Base-by-base conservation (phyloP, 2,888 invertebrate species). In the Tuberolachnus salignus region DNA sequence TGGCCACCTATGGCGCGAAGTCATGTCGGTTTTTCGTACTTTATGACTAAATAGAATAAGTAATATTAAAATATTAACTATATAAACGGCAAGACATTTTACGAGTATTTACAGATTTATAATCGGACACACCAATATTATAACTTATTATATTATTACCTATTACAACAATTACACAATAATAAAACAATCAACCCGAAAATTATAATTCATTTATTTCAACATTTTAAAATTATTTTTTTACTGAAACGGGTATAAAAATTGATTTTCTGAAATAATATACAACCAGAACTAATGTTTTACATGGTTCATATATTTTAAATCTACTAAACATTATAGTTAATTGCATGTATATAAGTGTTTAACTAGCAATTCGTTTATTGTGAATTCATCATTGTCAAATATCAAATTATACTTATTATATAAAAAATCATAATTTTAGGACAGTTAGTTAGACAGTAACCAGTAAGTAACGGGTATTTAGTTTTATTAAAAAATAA, bases 81-180 rank as follows among this genome's bases (percentile, higher is more conserved):
- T 34, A 34, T 34, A 34, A 34, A 34, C 34, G 34, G 6, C 34
- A 34, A 44, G 26, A 51, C 42, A 26, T 46, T 61, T 72, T 44
- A 72, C 14, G 34, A 72, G 21, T 34, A 34, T 4, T 34, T 34
- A 6, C 53, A 64, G n/a, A 23, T 75, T 66, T 75, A 23, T 57
- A 67, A 67, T 75, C 66, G 19, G 66, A 46, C 57, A 75, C 57
- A 57, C 55, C 46, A 14, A 19, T 55, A 44, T 66, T 55, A 57
- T 21, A 51, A 64, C 26, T n/a, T n/a, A n/a, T n/a, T n/a, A n/a
- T n/a, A n/a, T n/a, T n/a, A n/a, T n/a, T n/a, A n/a, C n/a, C n/a
- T n/a, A n/a, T n/a, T n/a, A n/a, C n/a, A n/a, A n/a, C n/a, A 13
- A 53, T 75, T 66, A 14, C 75, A 64, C 53, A 73, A 73, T 73